Percentiles rank a stretch among this genome's conserved stretches.
These are phyloP conservation scores for Alexandromys oeconomus DNA, from an alignment of 2,797 vertebrate species.

Conservation along the genomic window DNA sequence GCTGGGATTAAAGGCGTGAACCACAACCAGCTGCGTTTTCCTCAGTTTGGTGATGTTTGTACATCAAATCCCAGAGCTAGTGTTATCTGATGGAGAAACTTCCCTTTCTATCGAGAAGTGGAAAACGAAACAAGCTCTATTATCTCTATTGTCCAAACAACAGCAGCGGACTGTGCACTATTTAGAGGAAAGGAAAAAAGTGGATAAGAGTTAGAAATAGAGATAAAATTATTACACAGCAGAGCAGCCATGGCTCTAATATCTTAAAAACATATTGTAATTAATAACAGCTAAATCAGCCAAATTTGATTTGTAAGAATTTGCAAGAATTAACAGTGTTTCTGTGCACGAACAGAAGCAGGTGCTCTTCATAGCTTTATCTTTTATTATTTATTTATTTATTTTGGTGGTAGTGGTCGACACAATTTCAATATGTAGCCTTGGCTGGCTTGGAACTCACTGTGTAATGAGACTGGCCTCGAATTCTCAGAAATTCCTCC, in stretches of 20 bases:
- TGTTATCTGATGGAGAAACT: slow-evolving; percentile 26
- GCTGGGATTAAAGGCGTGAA: background rate
- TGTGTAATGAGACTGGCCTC: background rate
- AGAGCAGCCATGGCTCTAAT: background rate
- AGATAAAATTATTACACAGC: background rate
- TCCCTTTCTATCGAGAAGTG: background rate
- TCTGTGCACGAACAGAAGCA: background rate
- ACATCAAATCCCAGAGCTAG: background rate
- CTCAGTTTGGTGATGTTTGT: background rate
- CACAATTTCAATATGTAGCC: background rate
- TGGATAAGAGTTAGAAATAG: background rate
- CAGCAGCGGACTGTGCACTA: background rate
- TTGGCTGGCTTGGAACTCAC: background rate
- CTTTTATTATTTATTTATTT: background rate
- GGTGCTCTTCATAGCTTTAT: background rate
- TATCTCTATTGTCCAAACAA: slow-evolving; percentile 27
- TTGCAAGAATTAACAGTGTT: background rate
- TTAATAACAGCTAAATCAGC: background rate
- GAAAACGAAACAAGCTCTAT: background rate
- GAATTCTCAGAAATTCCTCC: background rate
- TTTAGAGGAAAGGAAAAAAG: slow-evolving; percentile 15
- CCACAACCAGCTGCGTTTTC: background rate
- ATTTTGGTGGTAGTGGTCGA: background rate
- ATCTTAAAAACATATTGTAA: background rate
- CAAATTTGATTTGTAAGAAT: background rate